Percentiles rank a stretch among this genome's conserved stretches.
Evolutionary conservation across 2,797 vertebrate genomes (phyloP).

Genomic region (Darevskia mixta): DNA sequence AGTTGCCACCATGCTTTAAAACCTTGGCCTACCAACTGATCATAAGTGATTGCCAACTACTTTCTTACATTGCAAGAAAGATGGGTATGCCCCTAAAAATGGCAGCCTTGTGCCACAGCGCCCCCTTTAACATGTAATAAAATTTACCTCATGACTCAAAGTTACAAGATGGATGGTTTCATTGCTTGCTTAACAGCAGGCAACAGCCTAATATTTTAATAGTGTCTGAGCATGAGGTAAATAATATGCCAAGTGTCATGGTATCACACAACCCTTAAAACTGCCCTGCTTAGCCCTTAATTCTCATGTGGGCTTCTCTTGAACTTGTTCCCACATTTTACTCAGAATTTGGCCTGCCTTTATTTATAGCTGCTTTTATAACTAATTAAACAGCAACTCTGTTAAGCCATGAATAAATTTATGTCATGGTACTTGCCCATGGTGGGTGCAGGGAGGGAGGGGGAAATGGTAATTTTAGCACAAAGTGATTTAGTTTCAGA

Average conservation of each 20-base stretch:
- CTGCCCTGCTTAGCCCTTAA: neutral
- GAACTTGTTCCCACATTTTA: neutral
- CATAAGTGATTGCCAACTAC: neutral
- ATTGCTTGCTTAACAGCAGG: neutral
- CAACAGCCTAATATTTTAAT: neutral
- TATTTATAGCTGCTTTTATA: slow-evolving; percentile 56
- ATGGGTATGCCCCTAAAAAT: neutral
- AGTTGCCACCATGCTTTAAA: neutral
- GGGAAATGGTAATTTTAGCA: slow-evolving; percentile 54
- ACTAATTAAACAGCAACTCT: slow-evolving; percentile 61
- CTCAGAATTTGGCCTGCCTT: slow-evolving; percentile 23
- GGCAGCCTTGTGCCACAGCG: neutral
- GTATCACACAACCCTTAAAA: neutral
- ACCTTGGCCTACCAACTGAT: no score
- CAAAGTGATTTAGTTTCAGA: slow-evolving; percentile 54
- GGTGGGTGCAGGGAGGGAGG: slow-evolving; percentile 29
- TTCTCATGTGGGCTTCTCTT: slow-evolving; percentile 32
- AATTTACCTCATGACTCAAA: neutral
- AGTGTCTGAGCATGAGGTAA: neutral
- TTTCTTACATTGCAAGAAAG: neutral
- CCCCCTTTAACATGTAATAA: neutral
- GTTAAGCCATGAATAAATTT: slow-evolving; percentile 48
- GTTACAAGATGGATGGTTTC: neutral
- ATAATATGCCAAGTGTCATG: neutral
- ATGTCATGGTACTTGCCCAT: slow-evolving; percentile 37